Percentiles rank a stretch among this genome's conserved stretches.
These are phyloP conservation scores for Gorsachius goisagi DNA, from an alignment of 2,113 vertebrate species.

Conservation along the genomic window DNA sequence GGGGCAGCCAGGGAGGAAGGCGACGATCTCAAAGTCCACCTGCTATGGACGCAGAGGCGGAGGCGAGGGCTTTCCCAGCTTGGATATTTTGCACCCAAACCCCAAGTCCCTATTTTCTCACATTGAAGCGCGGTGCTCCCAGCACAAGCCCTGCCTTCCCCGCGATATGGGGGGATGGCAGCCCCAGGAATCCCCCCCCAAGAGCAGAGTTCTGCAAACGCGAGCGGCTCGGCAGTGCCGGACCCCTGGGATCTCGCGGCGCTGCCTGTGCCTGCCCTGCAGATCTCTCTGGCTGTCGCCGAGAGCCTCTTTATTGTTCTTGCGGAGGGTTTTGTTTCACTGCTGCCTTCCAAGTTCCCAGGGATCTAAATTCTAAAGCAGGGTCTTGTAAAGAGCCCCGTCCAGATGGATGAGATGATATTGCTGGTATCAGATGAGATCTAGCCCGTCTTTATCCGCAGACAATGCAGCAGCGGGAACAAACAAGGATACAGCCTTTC, in stretches of 20 bases:
- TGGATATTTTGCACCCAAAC: not conserved
- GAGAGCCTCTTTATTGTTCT: constrained; percentile 40
- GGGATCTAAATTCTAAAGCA: constrained; percentile 63
- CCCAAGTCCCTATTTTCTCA: not conserved
- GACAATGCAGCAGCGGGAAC: constrained; percentile 54
- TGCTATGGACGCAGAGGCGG: not conserved
- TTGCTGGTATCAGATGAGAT: constrained; percentile 37
- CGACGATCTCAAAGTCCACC: not conserved
- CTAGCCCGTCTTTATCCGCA: constrained; percentile 42
- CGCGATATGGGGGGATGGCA: fast-evolving
- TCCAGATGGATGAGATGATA: constrained; percentile 58
- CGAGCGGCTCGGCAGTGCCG: not conserved
- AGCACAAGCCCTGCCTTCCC: not conserved
- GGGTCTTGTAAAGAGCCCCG: constrained; percentile 35
- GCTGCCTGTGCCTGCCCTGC: not conserved
- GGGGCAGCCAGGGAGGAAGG: not conserved
- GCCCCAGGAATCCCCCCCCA: not conserved
- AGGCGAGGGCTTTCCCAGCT: not conserved
- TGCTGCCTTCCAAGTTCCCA: constrained; percentile 65
- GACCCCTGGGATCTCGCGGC: not conserved
- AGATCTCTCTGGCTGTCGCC: not conserved
- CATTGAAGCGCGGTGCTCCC: fast-evolving
- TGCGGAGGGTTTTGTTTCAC: constrained; percentile 24
- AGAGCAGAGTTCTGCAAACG: not conserved
- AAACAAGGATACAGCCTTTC: constrained; percentile 61